Conservation (phyloP, 2,113 vertebrate species). For the Gasterosteus nipponicus region DNA sequence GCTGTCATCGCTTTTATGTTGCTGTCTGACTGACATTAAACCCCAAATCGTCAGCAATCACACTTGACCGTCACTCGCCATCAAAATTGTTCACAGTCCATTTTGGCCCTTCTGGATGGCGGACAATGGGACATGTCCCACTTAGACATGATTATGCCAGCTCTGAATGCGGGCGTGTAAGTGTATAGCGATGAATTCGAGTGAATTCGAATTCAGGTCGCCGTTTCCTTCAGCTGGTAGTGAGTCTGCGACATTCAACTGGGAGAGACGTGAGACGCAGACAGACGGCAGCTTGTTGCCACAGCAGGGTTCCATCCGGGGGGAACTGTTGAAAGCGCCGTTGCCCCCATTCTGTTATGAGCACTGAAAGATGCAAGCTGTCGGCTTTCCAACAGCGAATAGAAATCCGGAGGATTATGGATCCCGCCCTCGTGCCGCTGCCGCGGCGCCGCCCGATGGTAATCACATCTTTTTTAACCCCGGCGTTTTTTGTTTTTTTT, state of each 20-base stretch:
- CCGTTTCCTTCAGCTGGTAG: too few species aligned
- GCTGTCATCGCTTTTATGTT: background rate
- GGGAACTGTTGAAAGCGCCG: slow-evolving; percentile 42
- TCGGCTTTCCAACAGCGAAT: slow-evolving; percentile 38
- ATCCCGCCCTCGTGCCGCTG: slow-evolving; percentile 10
- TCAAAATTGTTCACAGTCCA: too few species aligned
- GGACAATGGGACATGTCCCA: too few species aligned
- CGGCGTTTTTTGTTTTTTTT: background rate
- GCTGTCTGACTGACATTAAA: background rate
- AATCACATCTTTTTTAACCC: slow-evolving; percentile 40
- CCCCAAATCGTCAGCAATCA: background rate
- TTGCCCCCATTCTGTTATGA: slow-evolving; percentile 64
- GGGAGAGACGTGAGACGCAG: slow-evolving; percentile 34
- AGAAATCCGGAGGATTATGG: slow-evolving; percentile 19
- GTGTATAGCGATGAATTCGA: too few species aligned
- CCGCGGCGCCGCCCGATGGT: slow-evolving; percentile 16
- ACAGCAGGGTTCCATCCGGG: slow-evolving; percentile 50
- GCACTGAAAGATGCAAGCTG: slow-evolving; percentile 35
- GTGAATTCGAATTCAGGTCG: background rate
- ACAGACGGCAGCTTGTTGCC: slow-evolving; percentile 59
- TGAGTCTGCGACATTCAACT: too few species aligned
- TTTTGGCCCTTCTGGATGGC: too few species aligned
- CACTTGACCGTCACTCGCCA: too few species aligned
- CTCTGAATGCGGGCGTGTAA: too few species aligned
- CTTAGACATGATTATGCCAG: too few species aligned